Evolutionary conservation across 2,113 vertebrate species (phyloP).

Genomic region (Nycticryphes semicollaris): DNA sequence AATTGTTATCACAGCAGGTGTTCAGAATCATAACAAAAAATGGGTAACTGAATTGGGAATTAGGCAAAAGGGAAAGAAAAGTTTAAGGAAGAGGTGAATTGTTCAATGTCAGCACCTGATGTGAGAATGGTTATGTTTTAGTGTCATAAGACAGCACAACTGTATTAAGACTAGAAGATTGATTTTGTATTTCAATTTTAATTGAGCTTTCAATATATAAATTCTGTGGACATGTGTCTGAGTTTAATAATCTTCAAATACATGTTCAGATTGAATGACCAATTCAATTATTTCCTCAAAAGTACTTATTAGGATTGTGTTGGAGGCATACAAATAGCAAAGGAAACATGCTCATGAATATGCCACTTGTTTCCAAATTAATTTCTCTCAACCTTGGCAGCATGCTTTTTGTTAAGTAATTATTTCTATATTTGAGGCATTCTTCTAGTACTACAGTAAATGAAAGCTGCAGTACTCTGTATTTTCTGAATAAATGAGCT

Average conservation of each 20-base stretch:
- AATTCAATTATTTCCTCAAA: conserved; percentile 72
- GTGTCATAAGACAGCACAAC: conserved; percentile 32
- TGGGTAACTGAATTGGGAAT: not conserved
- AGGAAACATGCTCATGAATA: conserved; percentile 59
- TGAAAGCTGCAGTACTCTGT: not conserved
- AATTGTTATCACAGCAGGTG: not conserved
- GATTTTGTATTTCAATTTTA: conserved; percentile 69
- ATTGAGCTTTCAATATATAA: conserved; percentile 63
- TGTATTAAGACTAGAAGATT: conserved; percentile 39
- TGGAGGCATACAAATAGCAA: conserved; percentile 59
- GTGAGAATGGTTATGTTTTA: not conserved
- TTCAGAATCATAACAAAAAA: not conserved
- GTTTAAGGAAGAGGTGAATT: not conserved
- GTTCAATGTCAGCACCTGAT: not conserved
- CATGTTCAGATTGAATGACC: conserved; percentile 67
- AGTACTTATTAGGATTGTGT: conserved; percentile 56
- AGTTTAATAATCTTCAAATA: conserved; percentile 70
- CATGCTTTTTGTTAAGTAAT: conserved; percentile 50
- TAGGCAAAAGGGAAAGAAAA: not conserved
- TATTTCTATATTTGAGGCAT: conserved; percentile 35
- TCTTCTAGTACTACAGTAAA: conserved; percentile 20
- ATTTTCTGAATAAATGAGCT: not conserved
- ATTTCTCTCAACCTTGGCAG: conserved; percentile 49
- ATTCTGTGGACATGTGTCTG: conserved; percentile 61
- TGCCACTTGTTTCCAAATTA: conserved; percentile 62